Evolutionary conservation across 2,888 invertebrate genomes (phyloP), one percentile per base, ranked within the genome.

Genomic region (Pinctada fucata): DNA sequence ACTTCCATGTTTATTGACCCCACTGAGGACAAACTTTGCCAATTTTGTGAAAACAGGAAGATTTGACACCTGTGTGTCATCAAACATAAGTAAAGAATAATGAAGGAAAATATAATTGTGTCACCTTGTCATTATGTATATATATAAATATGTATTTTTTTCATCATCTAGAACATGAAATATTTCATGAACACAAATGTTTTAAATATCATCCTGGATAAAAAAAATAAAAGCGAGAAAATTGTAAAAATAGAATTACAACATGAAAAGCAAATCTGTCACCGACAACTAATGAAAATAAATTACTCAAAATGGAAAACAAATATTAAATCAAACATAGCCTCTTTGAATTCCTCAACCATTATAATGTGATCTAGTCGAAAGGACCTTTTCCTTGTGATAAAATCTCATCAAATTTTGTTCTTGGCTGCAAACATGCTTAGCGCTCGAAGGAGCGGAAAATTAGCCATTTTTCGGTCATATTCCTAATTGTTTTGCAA

Each of bases 391-490:
- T 31, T 5, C 31, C 10, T 31, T 67, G 10, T 16, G 10, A 67
- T 31, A 31, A 67, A 16, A 31, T 67, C 16, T 67, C 58, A 58
- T 58, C 6, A 58, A 58, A 10, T 58, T 58, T 58, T 13, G 58
- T 13, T 13, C 6, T 6, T 58, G 8, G 13, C 6, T 10, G 13
- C 58, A 10, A 10, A 10, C 58, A 58, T 58, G 58, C 58, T 10
- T 58, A 6, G 58, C 58, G 58, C 13, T 58, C 58, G 6, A 58
- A 10, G 31, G 31, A 31, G 58, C 8, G 68, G 45, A 68, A 68
- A 68, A 68, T 68, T 68, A 47, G 68, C 68, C 47, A 8, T 58
- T 58, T 58, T 68, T 4, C 31, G 10, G 48, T 68, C 13, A 68
- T 6, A 58, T 58, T 58, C 13, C 8, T 58, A 58, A 58, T 58